Evolutionary conservation across 2,113 vertebrate species (phyloP), one percentile per base, ranked within the genome.

Genomic region (Ciconia maguari): DNA sequence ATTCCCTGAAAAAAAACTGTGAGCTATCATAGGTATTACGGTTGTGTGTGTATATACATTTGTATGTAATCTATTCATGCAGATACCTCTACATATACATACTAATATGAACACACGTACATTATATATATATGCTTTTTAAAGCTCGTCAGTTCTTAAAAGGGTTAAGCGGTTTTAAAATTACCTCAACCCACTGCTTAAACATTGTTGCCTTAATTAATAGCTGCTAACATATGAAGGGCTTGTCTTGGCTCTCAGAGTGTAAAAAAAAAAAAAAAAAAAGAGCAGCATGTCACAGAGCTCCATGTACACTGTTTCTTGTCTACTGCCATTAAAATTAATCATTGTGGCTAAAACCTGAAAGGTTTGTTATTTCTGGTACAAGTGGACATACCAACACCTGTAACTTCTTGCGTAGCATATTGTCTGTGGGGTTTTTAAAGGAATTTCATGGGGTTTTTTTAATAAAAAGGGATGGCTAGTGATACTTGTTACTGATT

Each of bases 191-290:
- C 88, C 68, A 77, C 84, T 87, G 89, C 94, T 96, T 95, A 93
- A 94, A 97, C 85, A 79, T 75, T 93, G 85, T 79, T 95, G 95
- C 93, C 95, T 97, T 97, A 97, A 97, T 97, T 96, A 97, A 90
- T 96, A 94, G 96, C 96, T 96, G 96, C 95, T 97, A 93, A 85
- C 48, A 42, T 90, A 88, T 61, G 95, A 75, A 85, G 68, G 49
- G 84, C 94, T 97, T 83, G 71, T 96, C 92, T 96, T 92, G 87
- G 92, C 94, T 97, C 81, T 69, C 83, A 48, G 81, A 86, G 84
- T 65, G 69, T 60, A 38, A 38, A 38, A 38, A 42, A 46, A 51
- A 92, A 64, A 76, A 66, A 34, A 90, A 93, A 91, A 93, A 34
- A 84, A 34, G 22, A 65, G 65, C 91, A 80, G 83, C 86, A 65